phyloP scores from a whole-genome alignment of 2,113 vertebrate species.

The Nothoprocta perdicaria region DNA sequence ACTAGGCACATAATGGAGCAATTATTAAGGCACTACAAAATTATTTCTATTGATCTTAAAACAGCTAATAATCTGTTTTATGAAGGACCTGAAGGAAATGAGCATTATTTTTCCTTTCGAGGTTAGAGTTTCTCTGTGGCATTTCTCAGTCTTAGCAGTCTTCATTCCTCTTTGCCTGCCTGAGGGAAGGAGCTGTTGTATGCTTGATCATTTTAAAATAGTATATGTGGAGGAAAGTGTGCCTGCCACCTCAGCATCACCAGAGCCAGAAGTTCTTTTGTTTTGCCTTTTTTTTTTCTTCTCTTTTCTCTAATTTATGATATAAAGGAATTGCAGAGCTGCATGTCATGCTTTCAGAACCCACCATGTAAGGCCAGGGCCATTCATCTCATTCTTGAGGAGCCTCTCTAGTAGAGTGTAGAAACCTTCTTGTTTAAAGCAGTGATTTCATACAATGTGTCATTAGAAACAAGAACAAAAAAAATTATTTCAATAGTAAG shows the following conservation, averaged over 20 bases:
- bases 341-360: not conserved
- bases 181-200: slow-evolving; percentile 35
- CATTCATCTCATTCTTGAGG: not conserved
- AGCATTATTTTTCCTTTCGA: not conserved
- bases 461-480: not conserved
- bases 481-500: not conserved
- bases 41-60: not conserved
- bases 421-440: not conserved
- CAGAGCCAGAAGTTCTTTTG: slow-evolving; percentile 7
- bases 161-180: slow-evolving; percentile 9
- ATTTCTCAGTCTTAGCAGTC: not conserved
- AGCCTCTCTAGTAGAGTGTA: accelerated
- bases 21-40: not conserved
- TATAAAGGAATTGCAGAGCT: not conserved
- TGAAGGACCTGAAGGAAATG: not conserved
- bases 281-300: not conserved
- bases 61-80: not conserved
- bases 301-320: not conserved
- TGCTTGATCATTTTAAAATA: slow-evolving; percentile 40
- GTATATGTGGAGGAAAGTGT: not conserved
- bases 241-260: not conserved
- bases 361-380: not conserved
- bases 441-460: not conserved
- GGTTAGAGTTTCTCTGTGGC: not conserved
- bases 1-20: not conserved